These are phyloP conservation scores for Leptopilina syphax DNA, from an alignment of 2,888 invertebrate genomes.

Conservation along the genomic window DNA sequence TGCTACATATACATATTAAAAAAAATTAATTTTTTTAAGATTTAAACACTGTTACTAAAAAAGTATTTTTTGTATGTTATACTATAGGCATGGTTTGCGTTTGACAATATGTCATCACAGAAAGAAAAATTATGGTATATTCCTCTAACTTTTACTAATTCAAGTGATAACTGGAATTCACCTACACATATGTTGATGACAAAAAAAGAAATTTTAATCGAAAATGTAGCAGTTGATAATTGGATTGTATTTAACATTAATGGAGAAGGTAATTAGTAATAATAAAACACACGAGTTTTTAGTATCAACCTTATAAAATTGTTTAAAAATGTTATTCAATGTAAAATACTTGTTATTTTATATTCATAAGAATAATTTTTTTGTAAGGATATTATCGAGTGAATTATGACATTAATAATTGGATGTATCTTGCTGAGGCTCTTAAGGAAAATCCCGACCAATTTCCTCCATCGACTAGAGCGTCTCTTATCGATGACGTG, in stretches of 20 bases:
- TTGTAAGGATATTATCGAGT: constrained; percentile 74
- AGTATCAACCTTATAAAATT: constrained; percentile 10
- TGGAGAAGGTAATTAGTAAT: constrained; percentile 61
- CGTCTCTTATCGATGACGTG: constrained; percentile 80
- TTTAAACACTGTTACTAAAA: background rate
- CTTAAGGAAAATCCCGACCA: constrained; percentile 60
- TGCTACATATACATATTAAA: too few species aligned
- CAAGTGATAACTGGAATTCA: constrained; percentile 56
- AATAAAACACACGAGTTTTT: background rate
- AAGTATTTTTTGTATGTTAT: background rate
- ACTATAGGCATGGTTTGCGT: constrained; percentile 14
- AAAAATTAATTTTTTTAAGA: background rate
- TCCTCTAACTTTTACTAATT: constrained; percentile 62
- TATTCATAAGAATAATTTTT: background rate
- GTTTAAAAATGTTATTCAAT: constrained; percentile 43
- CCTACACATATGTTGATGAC: constrained; percentile 65
- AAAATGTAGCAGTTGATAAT: constrained; percentile 51
- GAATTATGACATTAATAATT: constrained; percentile 69
- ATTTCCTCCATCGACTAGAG: constrained; percentile 78
- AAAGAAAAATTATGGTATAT: constrained; percentile 64
- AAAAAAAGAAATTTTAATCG: constrained; percentile 55
- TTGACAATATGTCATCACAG: constrained; percentile 2
- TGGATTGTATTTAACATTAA: constrained; percentile 70
- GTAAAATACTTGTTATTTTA: too few species aligned
- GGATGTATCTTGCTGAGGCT: constrained; percentile 68